Evolutionary conservation across 2,113 vertebrate genomes (phyloP), one percentile per base, ranked within the genome.

Genomic region (Phaetusa simplex): DNA sequence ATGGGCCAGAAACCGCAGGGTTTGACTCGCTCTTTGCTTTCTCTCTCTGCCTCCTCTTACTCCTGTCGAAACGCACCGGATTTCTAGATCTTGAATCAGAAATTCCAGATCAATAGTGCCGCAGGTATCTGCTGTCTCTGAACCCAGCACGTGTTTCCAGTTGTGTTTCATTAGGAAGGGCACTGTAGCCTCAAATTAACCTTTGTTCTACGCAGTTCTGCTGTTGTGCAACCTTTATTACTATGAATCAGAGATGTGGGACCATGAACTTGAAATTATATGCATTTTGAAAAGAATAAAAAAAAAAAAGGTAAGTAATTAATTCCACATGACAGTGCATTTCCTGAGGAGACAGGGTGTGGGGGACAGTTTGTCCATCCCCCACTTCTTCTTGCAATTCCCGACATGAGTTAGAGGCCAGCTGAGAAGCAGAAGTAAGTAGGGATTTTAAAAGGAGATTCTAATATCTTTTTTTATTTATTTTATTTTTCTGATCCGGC

Each of bases 191-290:
- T 62, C 62, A 9, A 29, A 85, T 90, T 91, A 87, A 96, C 82
- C 91, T 96, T 95, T 83, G 86, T 32, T 32, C 91, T 43, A 5
- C 17, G 32, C 67, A 42, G 4, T 17, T 42, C 65, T 85, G 43
- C 34, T 86, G 24, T 88, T 97, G 80, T 87, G 91, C 80, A 97
- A 89, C 21, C 15, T 83, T 91, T 83, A 52, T 53, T 62, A 2
- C 52, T 38, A 19, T 95, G 84, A 96, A 91, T 94, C 85, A 96
- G 79, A 95, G 53, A 87, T 80, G 53, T 78, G 93, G 88, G 88
- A 85, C 73, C 36, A 19, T n/a, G 87, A 86, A 50, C 90, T 91
- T 62, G 66, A 88, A 87, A 90, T 82, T 32, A 20, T 42, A 78
- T 61, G 24, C n/a, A 49, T 78, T 80, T 8, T 8, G 49, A 58